Evolutionary conservation across 2,888 invertebrate genomes (phyloP).

Genomic region (Euplexia lucipara): DNA sequence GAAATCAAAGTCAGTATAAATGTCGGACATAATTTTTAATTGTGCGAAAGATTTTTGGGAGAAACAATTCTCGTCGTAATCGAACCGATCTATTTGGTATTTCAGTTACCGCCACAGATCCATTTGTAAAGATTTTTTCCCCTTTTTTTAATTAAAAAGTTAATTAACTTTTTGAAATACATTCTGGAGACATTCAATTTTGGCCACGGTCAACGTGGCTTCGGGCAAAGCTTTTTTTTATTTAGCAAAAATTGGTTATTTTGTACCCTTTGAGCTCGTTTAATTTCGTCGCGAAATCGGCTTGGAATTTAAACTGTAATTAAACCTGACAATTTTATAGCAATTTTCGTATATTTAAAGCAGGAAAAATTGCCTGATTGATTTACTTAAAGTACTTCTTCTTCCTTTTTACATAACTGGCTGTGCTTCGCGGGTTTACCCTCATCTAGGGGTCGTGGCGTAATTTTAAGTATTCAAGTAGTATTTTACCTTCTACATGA

Average conservation of each 20-base stretch:
- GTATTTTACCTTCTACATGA: no score
- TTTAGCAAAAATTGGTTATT: conserved; percentile 16
- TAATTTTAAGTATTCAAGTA: no score
- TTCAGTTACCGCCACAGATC: conserved; percentile 22
- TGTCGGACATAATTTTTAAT: no score
- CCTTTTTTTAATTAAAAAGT: conserved; percentile 45
- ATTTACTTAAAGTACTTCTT: not conserved
- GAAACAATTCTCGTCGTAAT: conserved; percentile 11
- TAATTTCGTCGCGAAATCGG: conserved; percentile 21
- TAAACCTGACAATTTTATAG: not conserved
- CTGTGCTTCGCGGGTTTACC: no score
- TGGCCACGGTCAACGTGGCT: conserved; percentile 3
- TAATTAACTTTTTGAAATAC: conserved; percentile 43
- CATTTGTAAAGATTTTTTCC: conserved; percentile 25
- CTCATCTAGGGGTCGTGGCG: no score
- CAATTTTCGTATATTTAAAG: not conserved
- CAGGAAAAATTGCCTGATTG: not conserved
- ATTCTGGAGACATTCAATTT: conserved; percentile 45
- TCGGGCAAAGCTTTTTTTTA: not conserved
- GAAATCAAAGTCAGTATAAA: no score
- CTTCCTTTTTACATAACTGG: no score
- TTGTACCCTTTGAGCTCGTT: conserved; percentile 35
- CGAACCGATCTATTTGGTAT: not conserved
- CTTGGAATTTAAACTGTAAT: not conserved
- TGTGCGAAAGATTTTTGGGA: not conserved